Base-by-base conservation (phyloP, 2,888 invertebrate genomes). In the Polydrusus pterygomalis region DNA sequence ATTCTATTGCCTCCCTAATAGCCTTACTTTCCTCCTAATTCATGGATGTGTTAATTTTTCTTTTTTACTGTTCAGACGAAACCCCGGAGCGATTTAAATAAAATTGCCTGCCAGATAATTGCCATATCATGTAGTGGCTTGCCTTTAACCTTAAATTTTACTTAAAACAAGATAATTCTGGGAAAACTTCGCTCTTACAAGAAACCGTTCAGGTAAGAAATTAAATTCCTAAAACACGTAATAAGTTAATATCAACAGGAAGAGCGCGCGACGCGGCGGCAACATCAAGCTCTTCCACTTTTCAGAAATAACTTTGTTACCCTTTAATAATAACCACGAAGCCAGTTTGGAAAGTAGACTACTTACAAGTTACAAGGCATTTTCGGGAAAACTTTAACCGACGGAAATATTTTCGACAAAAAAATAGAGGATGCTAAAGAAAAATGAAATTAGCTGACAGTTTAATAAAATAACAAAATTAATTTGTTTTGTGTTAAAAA, bases 221-320 rank as follows among this genome's bases (percentile, higher is more conserved):
- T 80, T 79, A 80, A 81, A 81, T 80, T 80, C 81, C 80, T 80
- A 60, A 73, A 78, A 78, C 74, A 78, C 73, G 78, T 78, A 80
- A 80, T 81, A 81, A 80, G 77, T 81, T 80, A 81, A 81, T 81
- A 81, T 79, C 77, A 80, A 74, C 68, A 74, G 74, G 68, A 68
- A 62, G 71, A 75, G 79, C 34, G 17, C 34, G 17, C 38, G 20
- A 74, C 77, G 77, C 75, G 72, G 65, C 63, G 30, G 40, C 43
- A 40, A 43, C 43, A 54, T 34, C 64, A 25, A 43, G 58, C 69
- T 18, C 60, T 49, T 30, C 18, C 34, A 51, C 54, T 75, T 58
- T 77, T 78, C 77, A 75, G 78, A 74, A 81, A 80, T 79, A 80
- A 81, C 79, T 79, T 80, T 80, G 79, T 80, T 81, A 79, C 77